Evolutionary conservation across 2,888 invertebrate species (phyloP).

Genomic region (Acleris holmiana): DNA sequence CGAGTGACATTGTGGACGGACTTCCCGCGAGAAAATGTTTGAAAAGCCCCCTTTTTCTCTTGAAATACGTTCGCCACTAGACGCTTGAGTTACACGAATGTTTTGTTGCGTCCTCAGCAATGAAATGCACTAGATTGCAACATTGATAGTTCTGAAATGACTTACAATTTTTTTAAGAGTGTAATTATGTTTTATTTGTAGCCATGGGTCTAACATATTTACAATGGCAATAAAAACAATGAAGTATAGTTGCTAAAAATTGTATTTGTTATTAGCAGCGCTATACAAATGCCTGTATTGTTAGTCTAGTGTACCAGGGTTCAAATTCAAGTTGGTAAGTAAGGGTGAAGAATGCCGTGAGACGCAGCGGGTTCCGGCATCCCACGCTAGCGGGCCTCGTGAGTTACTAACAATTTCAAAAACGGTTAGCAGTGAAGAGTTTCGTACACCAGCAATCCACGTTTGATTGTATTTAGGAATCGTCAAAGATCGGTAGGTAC

Average conservation of each 20-base stretch:
- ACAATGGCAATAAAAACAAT: too few relatives aligned
- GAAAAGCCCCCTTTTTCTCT: constrained; percentile 22
- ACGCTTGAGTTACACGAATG: constrained; percentile 3
- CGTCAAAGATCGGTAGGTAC: too few relatives aligned
- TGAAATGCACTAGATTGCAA: too few relatives aligned
- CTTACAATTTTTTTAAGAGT: too few relatives aligned
- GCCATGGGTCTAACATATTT: too few relatives aligned
- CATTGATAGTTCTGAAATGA: too few relatives aligned
- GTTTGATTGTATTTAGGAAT: too few relatives aligned
- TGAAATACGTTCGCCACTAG: constrained; percentile 20
- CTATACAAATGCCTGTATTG: background rate
- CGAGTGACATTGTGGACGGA: constrained; percentile 30
- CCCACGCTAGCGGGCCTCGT: constrained; percentile 21
- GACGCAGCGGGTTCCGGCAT: background rate
- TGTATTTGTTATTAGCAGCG: background rate
- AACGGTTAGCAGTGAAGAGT: constrained; percentile 3
- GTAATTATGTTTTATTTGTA: too few relatives aligned
- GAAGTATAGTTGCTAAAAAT: background rate
- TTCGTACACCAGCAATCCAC: background rate
- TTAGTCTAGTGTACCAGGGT: background rate
- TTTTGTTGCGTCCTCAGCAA: background rate
- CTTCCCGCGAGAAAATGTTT: constrained; percentile 33
- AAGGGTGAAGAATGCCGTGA: constrained; percentile 19
- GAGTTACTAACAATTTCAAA: constrained; percentile 23
- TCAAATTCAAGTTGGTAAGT: background rate